These are phyloP conservation scores for Asteroscopus sphinx DNA, from an alignment of 2,888 invertebrate species.

Conservation along the genomic window DNA sequence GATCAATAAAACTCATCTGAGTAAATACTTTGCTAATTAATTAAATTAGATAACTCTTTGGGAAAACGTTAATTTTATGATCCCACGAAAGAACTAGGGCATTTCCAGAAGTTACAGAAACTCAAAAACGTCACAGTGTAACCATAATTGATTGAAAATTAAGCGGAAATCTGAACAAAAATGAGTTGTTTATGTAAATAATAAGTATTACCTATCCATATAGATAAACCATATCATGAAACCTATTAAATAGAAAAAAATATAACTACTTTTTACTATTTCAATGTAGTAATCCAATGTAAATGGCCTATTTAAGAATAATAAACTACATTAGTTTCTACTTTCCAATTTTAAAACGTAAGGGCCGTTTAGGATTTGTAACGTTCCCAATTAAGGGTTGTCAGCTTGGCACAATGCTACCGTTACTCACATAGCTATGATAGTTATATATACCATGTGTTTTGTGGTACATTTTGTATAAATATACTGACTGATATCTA, in stretches of 20 bases:
- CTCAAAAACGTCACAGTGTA: slow-evolving; percentile 11
- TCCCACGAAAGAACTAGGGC: not conserved
- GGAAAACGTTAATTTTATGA: too few species aligned
- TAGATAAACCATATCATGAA: slow-evolving; percentile 62
- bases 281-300: slow-evolving; percentile 49
- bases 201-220: slow-evolving; percentile 51
- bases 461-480: slow-evolving; percentile 28
- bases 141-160: slow-evolving; percentile 11
- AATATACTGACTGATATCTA: slow-evolving; percentile 46
- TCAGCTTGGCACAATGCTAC: slow-evolving; percentile 52
- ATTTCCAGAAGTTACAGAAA: slow-evolving; percentile 40
- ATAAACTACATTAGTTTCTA: slow-evolving; percentile 38
- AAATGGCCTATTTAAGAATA: slow-evolving; percentile 51
- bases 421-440: slow-evolving; percentile 51
- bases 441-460: slow-evolving; percentile 33
- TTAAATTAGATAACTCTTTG: too few species aligned
- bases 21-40: too few species aligned
- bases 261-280: slow-evolving; percentile 56
- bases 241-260: slow-evolving; percentile 54
- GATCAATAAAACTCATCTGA: too few species aligned
- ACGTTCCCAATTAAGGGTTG: slow-evolving; percentile 52
- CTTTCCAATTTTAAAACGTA: slow-evolving; percentile 49
- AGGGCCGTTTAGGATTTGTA: slow-evolving; percentile 51
- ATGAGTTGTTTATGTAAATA: slow-evolving; percentile 54
- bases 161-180: slow-evolving; percentile 37